Evolutionary conservation across 2,113 vertebrate genomes (phyloP), one percentile per base, ranked within the genome.

Genomic region (Tragelaphus strepsiceros): DNA sequence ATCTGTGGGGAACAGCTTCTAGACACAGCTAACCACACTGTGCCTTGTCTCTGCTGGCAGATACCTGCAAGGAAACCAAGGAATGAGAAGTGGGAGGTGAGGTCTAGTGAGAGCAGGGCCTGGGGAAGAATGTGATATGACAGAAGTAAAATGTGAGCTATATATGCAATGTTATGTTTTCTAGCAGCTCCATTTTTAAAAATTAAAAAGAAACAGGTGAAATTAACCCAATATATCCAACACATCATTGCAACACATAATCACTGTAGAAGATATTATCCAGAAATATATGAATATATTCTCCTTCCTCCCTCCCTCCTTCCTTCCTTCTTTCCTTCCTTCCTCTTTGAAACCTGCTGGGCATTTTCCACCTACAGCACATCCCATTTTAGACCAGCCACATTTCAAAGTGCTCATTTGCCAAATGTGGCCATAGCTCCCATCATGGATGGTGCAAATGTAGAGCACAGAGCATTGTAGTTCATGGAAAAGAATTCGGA

Each of bases 391-490:
- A 85, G 32, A 84, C 2, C 58, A 77, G 12, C 14, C 67, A 83
- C 16, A 26, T n/a, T 88, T 86, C 46, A 46, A 22, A 39, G 39
- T 12, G 14, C 22, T 59, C 59, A 39, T 22, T 26, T 80, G 22
- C 54, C 46, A 15, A 49, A 4, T 17, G 32, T 59, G 14, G 32
- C 32, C 21, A 7, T 35, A 26, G 9, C 35, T 6, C 11, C 28
- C 16, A 9, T 17, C 35, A 10, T 22, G 14, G 19, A 13, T 16
- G 17, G 58, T 11, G 24, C 22, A 43, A 19, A 32, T 21, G 14
- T 12, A 17, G 19, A 46, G 4, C 59, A 46, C 28, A 43, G 30
- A 35, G 30, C 0, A 0, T 32, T 39, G 12, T 2, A 7, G n/a
- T 51, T 74, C 28, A 3, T 46, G 22, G 35, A 43, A 74, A 88